phyloP scores from a whole-genome alignment of 1,140 invertebrate genomes.

The Drosophila bocqueti region DNA sequence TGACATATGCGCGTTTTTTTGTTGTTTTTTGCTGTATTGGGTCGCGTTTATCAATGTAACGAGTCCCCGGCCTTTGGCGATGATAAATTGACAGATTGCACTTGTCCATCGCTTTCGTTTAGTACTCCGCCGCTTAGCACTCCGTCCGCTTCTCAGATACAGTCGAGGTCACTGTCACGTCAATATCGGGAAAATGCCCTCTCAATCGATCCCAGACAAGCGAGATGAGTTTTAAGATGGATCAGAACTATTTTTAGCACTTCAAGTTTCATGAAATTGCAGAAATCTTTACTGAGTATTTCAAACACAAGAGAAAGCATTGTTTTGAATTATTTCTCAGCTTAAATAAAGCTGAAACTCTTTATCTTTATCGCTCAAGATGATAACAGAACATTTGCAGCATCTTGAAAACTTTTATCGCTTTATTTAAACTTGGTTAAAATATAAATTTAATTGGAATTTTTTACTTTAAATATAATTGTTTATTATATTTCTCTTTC shows the following conservation, averaged over 20 bases:
- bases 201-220: constrained; percentile 23
- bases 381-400: not conserved
- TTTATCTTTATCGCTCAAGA: not conserved
- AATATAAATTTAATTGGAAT: not conserved
- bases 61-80: constrained; percentile 41
- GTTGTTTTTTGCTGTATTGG: constrained; percentile 19
- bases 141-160: constrained; percentile 14
- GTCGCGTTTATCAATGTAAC: constrained; percentile 48
- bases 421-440: no score
- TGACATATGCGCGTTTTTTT: constrained; percentile 16
- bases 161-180: constrained; percentile 39
- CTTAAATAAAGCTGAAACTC: not conserved
- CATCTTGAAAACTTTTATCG: not conserved
- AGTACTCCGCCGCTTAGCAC: constrained; percentile 22
- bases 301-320: no score
- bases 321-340: not conserved
- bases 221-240: not conserved
- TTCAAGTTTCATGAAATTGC: not conserved
- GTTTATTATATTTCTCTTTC: not conserved
- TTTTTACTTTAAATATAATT: not conserved
- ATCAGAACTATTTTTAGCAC: not conserved
- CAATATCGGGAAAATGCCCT: constrained; percentile 5
- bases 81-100: constrained; percentile 52
- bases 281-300: not conserved
- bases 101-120: constrained; percentile 38